Evolutionary conservation across 1,140 invertebrate genomes (phyloP), one percentile per base, ranked within the genome.

Genomic region (Neodiprion virginianus): DNA sequence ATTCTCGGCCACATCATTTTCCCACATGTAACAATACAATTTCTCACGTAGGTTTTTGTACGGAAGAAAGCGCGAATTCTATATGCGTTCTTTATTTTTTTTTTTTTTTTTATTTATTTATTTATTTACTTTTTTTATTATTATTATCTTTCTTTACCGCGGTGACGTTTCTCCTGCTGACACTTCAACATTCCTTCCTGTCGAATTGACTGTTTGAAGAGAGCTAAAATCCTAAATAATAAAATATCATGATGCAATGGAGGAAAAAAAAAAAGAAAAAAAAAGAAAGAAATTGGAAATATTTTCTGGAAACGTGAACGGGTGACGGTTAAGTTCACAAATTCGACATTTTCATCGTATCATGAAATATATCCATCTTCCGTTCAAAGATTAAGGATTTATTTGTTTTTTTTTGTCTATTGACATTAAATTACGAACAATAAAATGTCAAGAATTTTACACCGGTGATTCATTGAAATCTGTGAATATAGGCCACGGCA

Each of bases 91-190:
- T 72, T 72, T 61, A 47, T 72, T 65, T 72, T 21, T 8, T 40
- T 40, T 40, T 40, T 40, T 40, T 40, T 40, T 0, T 2, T 2
- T 40, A 40, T 40, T 40, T 40, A 0, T 40, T 40, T 40, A 3
- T 2, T 2, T 40, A 40, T 40, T 40, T 40, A 21, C 1, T 40
- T 40, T 40, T 40, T 40, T 9, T 23, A 28, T 49, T 72, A 17
- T 21, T 47, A 1, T 65, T 74, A 48, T 66, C 48, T 40, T 53
- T 74, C 72, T 17, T 74, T 66, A 71, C 80, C 72, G 67, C 72
- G 71, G 61, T 17, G 71, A 69, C 72, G 78, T 75, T 72, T 48
- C 28, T 48, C 40, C 40, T n/a, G 12, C 48, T 11, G n/a, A 23
- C 48, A 14, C 48, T 23, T 23, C 11, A 28, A 28, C n/a, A 11